Base-by-base conservation (phyloP, 2,888 invertebrate genomes). In the Mystacides longicornis region DNA sequence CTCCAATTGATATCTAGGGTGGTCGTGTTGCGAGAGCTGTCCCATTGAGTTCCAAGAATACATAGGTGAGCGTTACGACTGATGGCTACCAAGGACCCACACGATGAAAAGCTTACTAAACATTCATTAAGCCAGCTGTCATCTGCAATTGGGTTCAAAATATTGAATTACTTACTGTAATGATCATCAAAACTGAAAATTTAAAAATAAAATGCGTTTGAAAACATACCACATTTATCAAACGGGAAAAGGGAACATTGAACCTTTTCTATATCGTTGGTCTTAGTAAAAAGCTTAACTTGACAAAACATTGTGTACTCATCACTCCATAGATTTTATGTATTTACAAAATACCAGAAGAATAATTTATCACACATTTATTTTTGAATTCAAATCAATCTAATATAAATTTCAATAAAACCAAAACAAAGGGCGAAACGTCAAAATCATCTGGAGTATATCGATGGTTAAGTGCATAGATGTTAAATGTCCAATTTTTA, bases 221-320 rank as follows among this genome's bases (percentile, higher is more conserved):
- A 31, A 9, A 9, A 45, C 56, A 54, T 65, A 73, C 77, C 74
- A 68, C 75, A 75, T 66, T 68, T 73, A 63, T 80, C 80, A 19
- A 74, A 68, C 59, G 81, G 72, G 62, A 80, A 81, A 60, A 82
- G 72, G 54, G 78, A 78, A 67, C 80, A 73, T 59, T 78, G 80
- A 54, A 82, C 69, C 65, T 75, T 78, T 46, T 74, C 73, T 64
- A 81, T 76, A 71, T 83, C 81, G 48, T 79, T 77, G 65, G 82
- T 81, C 63, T 77, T 79, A 31, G 81, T 82, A 64, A 81, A 77
- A 64, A 77, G 73, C 69, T 81, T 82, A n/a, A 83, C 77, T 71
- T 82, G 82, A 67, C 82, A 82, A 58, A 73, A 70, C 77, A 78
- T 77, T 52, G 11, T 59, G 16, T 21, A 3, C 31, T 31, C 31